Evolutionary conservation across 2,888 invertebrate species (phyloP), one percentile per base, ranked within the genome.

Genomic region (Dynastes grantii): DNA sequence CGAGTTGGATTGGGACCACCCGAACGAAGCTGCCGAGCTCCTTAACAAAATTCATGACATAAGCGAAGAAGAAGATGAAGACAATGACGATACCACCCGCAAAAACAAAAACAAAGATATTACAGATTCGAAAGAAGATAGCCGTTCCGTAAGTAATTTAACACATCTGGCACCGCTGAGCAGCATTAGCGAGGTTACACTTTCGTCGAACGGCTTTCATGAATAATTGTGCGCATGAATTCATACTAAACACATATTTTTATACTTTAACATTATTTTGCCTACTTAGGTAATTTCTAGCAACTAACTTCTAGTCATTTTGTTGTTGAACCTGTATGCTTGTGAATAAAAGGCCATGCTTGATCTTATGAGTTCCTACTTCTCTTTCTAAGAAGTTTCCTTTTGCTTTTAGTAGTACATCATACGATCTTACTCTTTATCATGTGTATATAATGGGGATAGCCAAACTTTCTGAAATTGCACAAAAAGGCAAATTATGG

Each of bases 1-100:
- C 84, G 92, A 92, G 82, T 87, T 91, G 77, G 89, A 90, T 45
- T 92, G 91, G 91, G 92, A 92, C 82, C 89, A 91, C 3, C 87
- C 92, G 32, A 90, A 90, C 80, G 92, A 93, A 84, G 85, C 85
- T 32, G 83, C 87, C 11, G 90, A 89, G 80, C 86, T 88, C 16
- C 84, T 88, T 65, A 85, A 85, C 76, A 85, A 86, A 37, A 87
- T 88, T 84, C 84, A 84, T 55, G 88, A 89, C 81, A 88, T 87
- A 80, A 86, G 85, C 32, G 89, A 90, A 78, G 88, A 90, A 78
- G 88, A 88, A 77, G 83, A 84, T 27, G 86, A 85, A 80, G 80
- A 83, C 22, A 80, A 81, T 68, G 77, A 82, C 27, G 81, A 80
- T 45, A 81, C 73, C 37, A 29, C 9, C 32, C 8, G 11, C n/a